Conservation (phyloP, 2,113 vertebrate genomes). For the Perognathus longimembris region DNA sequence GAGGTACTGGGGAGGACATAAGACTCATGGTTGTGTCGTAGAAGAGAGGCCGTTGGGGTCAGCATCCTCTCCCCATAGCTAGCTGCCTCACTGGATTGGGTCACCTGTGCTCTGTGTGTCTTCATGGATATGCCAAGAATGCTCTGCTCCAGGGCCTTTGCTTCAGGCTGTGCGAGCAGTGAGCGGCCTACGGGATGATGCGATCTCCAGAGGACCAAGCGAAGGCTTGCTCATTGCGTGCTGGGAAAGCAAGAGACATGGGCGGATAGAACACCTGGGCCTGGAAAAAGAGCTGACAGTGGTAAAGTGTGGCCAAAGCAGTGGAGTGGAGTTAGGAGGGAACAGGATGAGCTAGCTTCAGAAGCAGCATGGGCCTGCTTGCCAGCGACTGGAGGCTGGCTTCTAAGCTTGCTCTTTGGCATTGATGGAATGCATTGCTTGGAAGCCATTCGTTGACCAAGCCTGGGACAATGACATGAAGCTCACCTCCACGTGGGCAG, state of each 20-base stretch:
- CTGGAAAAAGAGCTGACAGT: no score
- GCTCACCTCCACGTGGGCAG: not conserved
- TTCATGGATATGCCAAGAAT: not conserved
- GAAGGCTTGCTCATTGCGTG: not conserved
- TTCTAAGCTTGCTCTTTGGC: constrained; percentile 15
- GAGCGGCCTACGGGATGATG: not conserved
- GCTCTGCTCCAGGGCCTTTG: not conserved
- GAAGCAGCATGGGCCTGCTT: not conserved
- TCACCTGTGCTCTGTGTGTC: not conserved
- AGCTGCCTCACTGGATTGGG: not conserved
- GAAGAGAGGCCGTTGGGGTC: no score
- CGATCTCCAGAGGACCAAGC: constrained; percentile 17
- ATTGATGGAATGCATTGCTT: constrained; percentile 36
- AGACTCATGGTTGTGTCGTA: no score
- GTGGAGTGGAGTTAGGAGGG: not conserved
- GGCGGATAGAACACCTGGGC: no score
- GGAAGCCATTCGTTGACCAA: not conserved
- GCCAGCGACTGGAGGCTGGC: not conserved
- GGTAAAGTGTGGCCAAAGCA: not conserved
- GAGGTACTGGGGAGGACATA: no score
- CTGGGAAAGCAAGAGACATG: not conserved
- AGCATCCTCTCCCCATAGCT: no score
- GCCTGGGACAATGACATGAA: not conserved
- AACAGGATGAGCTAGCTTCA: not conserved
- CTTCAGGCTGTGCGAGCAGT: not conserved